These are phyloP conservation scores for Campopleginae sp. DNA, from an alignment of 2,888 invertebrate species.

Conservation along the genomic window DNA sequence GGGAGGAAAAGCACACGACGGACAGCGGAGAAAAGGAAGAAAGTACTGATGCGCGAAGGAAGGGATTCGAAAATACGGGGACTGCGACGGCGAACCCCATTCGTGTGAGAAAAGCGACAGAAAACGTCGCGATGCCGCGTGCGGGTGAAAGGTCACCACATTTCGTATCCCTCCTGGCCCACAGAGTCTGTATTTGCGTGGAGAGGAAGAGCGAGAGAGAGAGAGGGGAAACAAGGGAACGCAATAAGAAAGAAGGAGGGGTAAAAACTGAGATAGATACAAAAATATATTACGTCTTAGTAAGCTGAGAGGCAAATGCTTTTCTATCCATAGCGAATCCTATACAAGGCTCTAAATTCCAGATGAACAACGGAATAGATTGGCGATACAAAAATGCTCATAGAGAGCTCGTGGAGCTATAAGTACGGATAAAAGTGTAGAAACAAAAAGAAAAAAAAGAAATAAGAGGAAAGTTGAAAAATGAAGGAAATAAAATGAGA, in stretches of 20 bases:
- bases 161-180: conserved; percentile 66
- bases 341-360: neutral
- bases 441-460: neutral
- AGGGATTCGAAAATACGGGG: conserved; percentile 60
- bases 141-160: conserved; percentile 78
- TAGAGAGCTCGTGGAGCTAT: neutral
- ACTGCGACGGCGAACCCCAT: conserved; percentile 44
- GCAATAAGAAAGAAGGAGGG: neutral
- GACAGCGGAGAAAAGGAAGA: conserved; percentile 40
- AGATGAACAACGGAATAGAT: neutral
- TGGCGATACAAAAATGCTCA: neutral
- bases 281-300: conserved; percentile 70
- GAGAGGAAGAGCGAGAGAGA: conserved; percentile 10
- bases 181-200: neutral
- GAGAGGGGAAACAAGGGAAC: conserved; percentile 29
- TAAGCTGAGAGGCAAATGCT: conserved; percentile 1
- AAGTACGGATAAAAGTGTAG: neutral
- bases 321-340: neutral
- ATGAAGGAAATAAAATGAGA: neutral
- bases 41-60: conserved; percentile 38
- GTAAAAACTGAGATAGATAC: neutral
- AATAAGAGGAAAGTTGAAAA: neutral
- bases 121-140: conserved; percentile 72
- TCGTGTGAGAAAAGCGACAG: conserved; percentile 59
- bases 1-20: conserved; percentile 46